Percentiles rank a stretch among this genome's conserved stretches.
Evolutionary conservation across 2,113 vertebrate species (phyloP).

Genomic region (Zosterops pallidus): DNA sequence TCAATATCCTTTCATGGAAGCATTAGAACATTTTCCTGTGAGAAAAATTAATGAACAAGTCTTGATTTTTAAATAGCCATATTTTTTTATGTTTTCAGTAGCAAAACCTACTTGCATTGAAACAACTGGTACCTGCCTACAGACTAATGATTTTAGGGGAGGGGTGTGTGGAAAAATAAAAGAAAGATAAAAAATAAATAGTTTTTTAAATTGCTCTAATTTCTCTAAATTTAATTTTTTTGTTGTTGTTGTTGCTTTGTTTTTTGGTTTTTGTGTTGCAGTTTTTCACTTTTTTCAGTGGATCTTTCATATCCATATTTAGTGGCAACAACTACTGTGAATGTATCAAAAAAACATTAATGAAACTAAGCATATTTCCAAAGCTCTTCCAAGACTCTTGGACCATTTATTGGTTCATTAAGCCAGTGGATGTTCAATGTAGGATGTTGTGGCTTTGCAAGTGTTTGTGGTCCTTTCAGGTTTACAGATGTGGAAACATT

Average conservation of each 20-base stretch:
- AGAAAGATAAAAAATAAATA: not conserved
- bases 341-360: not conserved
- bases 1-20: not conserved
- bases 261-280: not conserved
- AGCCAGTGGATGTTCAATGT: not conserved
- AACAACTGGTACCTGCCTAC: not conserved
- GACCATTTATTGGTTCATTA: not conserved
- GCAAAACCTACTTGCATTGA: not conserved
- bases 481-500: not conserved
- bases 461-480: not conserved
- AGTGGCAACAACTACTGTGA: not conserved
- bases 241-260: too few species aligned
- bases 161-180: fast-evolving
- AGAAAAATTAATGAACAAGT: not conserved
- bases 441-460: not conserved
- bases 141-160: not conserved
- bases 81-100: not conserved
- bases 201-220: not conserved
- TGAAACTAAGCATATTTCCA: not conserved
- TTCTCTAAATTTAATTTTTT: too few species aligned
- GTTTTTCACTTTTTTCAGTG: not conserved
- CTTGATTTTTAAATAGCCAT: not conserved
- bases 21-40: not conserved
- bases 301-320: not conserved
- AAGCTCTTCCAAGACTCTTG: not conserved